A percentile compares a stretch with the other conserved stretches of the same genome.
Evolutionary conservation across 2,797 vertebrate species (phyloP).

Genomic region (Diplodus sargus): DNA sequence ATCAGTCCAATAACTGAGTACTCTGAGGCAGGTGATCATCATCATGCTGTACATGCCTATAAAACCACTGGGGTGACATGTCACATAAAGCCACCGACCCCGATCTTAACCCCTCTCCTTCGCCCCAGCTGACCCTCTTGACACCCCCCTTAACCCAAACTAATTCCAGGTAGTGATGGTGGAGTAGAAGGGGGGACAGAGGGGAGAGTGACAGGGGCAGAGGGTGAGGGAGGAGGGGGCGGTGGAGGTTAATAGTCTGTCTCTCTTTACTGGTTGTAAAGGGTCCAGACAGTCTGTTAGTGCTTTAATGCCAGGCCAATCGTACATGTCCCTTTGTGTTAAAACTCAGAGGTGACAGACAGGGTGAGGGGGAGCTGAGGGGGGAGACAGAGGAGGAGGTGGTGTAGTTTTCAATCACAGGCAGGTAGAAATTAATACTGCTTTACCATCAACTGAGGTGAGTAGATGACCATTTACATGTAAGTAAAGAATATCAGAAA

Average conservation of each 20-base stretch:
- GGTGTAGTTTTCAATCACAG: slow-evolving; percentile 15
- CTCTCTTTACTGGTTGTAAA: slow-evolving; percentile 82
- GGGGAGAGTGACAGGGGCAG: slow-evolving; percentile 46
- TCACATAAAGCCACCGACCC: slow-evolving; percentile 67
- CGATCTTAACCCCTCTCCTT: slow-evolving; percentile 58
- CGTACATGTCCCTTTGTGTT: slow-evolving; percentile 82
- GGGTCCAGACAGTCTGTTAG: slow-evolving; percentile 84
- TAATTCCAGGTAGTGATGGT: slow-evolving; percentile 66
- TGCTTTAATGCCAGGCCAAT: slow-evolving; percentile 80
- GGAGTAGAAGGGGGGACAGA: slow-evolving; percentile 11
- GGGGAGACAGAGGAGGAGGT: neutral
- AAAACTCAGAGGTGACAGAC: slow-evolving; percentile 80
- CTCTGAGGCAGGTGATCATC: slow-evolving; percentile 44
- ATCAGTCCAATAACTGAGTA: slow-evolving; percentile 69
- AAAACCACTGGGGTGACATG: slow-evolving; percentile 68
- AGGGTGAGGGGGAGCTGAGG: slow-evolving; percentile 1
- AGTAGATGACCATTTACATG: neutral
- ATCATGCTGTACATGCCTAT: slow-evolving; percentile 47
- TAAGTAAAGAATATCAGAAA: neutral
- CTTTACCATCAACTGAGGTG: slow-evolving; percentile 2
- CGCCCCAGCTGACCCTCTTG: neutral
- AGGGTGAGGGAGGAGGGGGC: slow-evolving; percentile 53
- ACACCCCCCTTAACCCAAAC: neutral
- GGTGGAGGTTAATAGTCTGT: slow-evolving; percentile 85
- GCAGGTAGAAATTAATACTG: slow-evolving; percentile 11